Evolutionary conservation across 2,888 invertebrate species (phyloP).

Genomic region (Mamestra brassicae): DNA sequence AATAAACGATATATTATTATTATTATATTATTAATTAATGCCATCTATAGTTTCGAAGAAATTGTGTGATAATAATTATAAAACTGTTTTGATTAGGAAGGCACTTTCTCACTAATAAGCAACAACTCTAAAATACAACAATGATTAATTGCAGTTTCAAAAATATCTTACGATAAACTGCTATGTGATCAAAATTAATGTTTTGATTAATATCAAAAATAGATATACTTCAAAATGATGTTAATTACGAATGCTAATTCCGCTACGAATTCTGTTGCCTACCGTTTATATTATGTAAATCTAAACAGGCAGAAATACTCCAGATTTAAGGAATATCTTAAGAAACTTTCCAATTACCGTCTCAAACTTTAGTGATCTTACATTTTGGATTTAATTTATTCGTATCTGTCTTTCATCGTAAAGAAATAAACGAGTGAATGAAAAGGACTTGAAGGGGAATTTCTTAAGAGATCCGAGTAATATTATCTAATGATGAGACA

Average conservation of each 20-base stretch:
- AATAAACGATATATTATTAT: too few relatives aligned
- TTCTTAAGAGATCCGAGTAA: slow-evolving; percentile 78
- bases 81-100: too few relatives aligned
- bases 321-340: slow-evolving; percentile 58
- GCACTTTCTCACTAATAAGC: not conserved
- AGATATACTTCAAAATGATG: slow-evolving; percentile 50
- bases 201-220: slow-evolving; percentile 27
- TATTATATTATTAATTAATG: not conserved
- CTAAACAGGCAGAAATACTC: slow-evolving; percentile 58
- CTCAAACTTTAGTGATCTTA: slow-evolving; percentile 76
- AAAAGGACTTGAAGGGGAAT: slow-evolving; percentile 76
- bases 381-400: slow-evolving; percentile 79
- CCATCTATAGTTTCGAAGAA: not conserved
- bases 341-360: slow-evolving; percentile 77
- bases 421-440: slow-evolving; percentile 79
- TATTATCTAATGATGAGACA: slow-evolving; percentile 88
- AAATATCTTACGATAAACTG: slow-evolving; percentile 4
- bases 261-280: slow-evolving; percentile 52
- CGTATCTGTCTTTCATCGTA: slow-evolving; percentile 71
- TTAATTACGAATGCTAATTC: slow-evolving; percentile 61
- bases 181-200: slow-evolving; percentile 9
- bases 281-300: slow-evolving; percentile 66
- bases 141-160: not conserved
- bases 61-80: not conserved
- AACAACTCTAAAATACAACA: not conserved